Conservation (phyloP, 2,113 vertebrate species). For the Istiophorus platypterus region DNA sequence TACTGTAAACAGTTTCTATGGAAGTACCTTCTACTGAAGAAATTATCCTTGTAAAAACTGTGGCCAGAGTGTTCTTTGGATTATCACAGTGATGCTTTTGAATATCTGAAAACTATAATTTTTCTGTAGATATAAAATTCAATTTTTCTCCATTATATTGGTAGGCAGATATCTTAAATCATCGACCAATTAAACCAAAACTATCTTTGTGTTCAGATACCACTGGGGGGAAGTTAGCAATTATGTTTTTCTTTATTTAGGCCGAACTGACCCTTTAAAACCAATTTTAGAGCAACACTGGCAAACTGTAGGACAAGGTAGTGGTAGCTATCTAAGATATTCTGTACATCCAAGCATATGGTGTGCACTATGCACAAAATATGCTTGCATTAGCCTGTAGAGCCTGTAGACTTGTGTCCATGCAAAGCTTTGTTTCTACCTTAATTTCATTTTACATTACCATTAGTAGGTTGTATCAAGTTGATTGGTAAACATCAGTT, state of each 20-base stretch:
- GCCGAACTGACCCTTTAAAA: neutral
- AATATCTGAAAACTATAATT: neutral
- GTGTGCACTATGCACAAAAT: neutral
- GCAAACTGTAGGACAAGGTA: neutral
- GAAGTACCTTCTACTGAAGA: too few species aligned
- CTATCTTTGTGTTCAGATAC: neutral
- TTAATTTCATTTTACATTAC: neutral
- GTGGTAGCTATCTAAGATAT: too few species aligned
- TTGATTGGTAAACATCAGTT: neutral
- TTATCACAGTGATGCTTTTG: too few species aligned
- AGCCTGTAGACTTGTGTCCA: neutral
- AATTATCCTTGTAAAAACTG: too few species aligned
- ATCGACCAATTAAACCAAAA: neutral
- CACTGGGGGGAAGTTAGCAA: neutral
- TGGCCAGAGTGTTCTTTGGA: neutral
- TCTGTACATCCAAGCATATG: neutral
- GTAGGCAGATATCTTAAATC: neutral
- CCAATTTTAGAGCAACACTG: neutral
- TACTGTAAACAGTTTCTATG: too few species aligned
- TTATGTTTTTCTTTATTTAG: neutral
- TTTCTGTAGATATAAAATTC: neutral
- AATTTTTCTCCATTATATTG: neutral
- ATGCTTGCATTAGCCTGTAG: neutral
- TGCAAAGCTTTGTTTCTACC: neutral
- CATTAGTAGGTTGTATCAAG: neutral